These are phyloP conservation scores for Luperina nickerlii DNA, from an alignment of 2,888 invertebrate genomes.

Conservation along the genomic window DNA sequence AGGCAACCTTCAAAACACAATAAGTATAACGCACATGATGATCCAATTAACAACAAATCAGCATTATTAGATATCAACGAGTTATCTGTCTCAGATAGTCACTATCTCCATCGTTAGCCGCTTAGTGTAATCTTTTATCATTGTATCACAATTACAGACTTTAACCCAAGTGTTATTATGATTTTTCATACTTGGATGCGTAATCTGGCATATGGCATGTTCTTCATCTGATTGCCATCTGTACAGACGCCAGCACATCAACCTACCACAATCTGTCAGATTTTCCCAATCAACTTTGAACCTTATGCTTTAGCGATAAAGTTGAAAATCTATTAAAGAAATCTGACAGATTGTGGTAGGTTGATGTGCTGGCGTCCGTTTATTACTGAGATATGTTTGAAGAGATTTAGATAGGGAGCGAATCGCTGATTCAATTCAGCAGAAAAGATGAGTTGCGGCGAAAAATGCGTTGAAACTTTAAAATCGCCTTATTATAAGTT, in stretches of 20 bases:
- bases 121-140: slow-evolving; percentile 22
- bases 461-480: neutral
- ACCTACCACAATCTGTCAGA: no score
- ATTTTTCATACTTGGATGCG: slow-evolving; percentile 12
- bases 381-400: neutral
- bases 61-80: neutral
- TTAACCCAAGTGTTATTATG: neutral
- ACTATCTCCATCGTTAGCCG: slow-evolving; percentile 19
- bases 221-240: neutral
- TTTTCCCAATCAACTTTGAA: no score
- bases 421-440: neutral
- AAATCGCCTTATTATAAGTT: neutral
- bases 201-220: slow-evolving; percentile 8
- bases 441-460: neutral
- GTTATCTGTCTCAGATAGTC: slow-evolving; percentile 5
- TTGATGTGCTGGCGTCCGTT: no score
- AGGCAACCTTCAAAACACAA: neutral
- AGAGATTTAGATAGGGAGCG: no score
- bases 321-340: no score
- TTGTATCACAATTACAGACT: slow-evolving; percentile 17
- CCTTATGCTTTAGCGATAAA: no score
- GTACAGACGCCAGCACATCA: no score
- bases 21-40: neutral
- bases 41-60: neutral
- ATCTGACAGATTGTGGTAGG: no score